Percentiles rank a stretch among this genome's conserved stretches.
These are phyloP conservation scores for Merops nubicus DNA, from an alignment of 2,113 vertebrate genomes.

Conservation along the genomic window DNA sequence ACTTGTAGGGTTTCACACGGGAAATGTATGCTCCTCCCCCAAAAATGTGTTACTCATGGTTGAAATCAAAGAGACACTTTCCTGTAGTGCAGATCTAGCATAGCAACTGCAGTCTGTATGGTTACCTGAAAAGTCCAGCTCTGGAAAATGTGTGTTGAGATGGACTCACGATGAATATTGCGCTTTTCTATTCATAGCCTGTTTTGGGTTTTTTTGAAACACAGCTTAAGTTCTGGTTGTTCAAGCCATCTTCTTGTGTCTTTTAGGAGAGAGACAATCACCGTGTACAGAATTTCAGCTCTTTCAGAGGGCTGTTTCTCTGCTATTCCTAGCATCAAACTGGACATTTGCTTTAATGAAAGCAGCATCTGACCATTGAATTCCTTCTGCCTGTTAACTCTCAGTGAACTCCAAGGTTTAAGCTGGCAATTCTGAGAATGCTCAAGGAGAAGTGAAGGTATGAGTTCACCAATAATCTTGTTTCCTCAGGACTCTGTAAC, in stretches of 20 bases:
- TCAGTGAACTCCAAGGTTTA: not conserved
- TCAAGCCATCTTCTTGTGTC: not conserved
- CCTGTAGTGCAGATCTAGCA: not conserved
- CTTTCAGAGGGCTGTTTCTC: not conserved
- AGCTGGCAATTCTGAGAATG: not conserved
- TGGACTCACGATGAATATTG: not conserved
- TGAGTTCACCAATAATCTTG: not conserved
- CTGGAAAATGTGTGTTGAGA: not conserved
- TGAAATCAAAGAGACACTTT: not conserved
- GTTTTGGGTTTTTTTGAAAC: not conserved
- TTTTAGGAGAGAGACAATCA: not conserved
- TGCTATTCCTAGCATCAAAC: not conserved
- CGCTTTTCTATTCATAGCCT: not conserved
- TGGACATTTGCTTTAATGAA: not conserved
- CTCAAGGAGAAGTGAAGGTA: not conserved
- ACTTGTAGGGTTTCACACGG: not conserved
- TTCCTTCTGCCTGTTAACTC: not conserved
- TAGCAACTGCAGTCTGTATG: not conserved
- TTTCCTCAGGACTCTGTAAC: not conserved
- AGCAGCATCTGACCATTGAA: not conserved
- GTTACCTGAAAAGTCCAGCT: not conserved
- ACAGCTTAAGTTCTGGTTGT: not conserved
- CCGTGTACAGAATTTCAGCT: not conserved
- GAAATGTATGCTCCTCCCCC: not conserved
- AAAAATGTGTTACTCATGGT: not conserved